Evolutionary conservation across 2,888 invertebrate genomes (phyloP).

Genomic region (Kryphioiulus occultus): DNA sequence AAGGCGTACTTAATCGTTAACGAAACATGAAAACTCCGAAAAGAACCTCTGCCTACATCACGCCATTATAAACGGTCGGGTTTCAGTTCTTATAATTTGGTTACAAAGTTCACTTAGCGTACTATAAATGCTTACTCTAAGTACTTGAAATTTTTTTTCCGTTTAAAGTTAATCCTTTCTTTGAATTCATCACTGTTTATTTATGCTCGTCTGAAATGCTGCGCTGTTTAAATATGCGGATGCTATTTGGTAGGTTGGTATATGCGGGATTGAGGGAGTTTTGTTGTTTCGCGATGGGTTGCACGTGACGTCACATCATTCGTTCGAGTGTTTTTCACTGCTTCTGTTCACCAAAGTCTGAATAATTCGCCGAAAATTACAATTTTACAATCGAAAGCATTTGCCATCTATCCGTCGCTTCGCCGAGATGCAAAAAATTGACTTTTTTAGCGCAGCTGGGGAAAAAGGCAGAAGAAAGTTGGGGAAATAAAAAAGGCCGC

Average conservation of each 20-base stretch:
- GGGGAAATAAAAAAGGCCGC: not conserved
- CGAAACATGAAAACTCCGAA: too few species aligned
- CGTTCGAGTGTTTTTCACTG: not conserved
- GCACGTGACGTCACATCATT: not conserved
- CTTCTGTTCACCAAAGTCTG: slow-evolving; percentile 9
- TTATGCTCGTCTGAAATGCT: not conserved
- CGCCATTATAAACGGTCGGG: too few species aligned
- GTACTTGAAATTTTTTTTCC: not conserved
- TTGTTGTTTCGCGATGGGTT: not conserved
- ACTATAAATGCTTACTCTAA: not conserved
- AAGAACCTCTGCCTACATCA: too few species aligned
- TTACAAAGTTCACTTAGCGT: too few species aligned
- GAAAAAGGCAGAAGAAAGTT: not conserved
- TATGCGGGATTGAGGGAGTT: not conserved
- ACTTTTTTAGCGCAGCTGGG: not conserved
- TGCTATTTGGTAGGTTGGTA: not conserved
- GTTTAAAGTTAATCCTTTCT: not conserved
- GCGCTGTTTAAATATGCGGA: not conserved
- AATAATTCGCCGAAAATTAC: slow-evolving; percentile 32
- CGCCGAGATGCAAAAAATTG: not conserved
- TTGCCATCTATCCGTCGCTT: not conserved
- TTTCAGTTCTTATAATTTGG: too few species aligned
- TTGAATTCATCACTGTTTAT: not conserved
- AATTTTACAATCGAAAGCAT: slow-evolving; percentile 14
- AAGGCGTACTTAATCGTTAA: too few species aligned